Conservation (phyloP, 2,113 vertebrate genomes). For the Ginglymostoma cirratum region DNA sequence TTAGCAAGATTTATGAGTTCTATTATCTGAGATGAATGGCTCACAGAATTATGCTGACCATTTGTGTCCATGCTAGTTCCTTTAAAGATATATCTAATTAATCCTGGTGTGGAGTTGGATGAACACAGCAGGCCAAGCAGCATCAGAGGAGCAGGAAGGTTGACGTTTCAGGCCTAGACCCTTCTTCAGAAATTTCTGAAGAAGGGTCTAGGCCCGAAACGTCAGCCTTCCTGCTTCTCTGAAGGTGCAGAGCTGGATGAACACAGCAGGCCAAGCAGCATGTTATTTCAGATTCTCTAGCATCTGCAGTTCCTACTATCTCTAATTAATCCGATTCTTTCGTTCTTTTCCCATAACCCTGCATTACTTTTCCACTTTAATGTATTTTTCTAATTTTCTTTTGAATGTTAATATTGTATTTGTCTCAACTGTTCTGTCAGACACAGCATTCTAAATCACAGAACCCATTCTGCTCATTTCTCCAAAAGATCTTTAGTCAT, state of each 20-base stretch:
- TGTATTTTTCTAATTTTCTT: not conserved
- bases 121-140: too few relatives aligned
- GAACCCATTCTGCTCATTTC: not conserved
- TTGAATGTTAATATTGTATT: not conserved
- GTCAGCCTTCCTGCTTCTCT: too few relatives aligned
- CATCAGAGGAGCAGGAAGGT: too few relatives aligned
- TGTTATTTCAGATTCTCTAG: too few relatives aligned
- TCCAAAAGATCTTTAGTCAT: not conserved
- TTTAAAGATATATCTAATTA: not conserved
- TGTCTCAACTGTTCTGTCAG: not conserved
- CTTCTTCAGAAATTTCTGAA: too few relatives aligned
- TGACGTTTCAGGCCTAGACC: too few relatives aligned
- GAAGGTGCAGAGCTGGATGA: too few relatives aligned
- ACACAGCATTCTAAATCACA: not conserved
- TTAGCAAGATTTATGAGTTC: not conserved
- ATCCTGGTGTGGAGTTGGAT: too few relatives aligned
- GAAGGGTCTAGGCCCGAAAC: too few relatives aligned
- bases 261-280: too few relatives aligned
- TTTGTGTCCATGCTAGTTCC: not conserved
- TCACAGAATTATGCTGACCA: not conserved
- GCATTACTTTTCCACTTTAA: not conserved
- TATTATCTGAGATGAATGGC: not conserved
- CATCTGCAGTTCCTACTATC: too few relatives aligned
- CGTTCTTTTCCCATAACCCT: not conserved
- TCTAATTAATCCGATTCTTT: not conserved